Percentiles rank a stretch among this genome's conserved stretches.
Conservation (phyloP, 2,888 invertebrate genomes). For the Strigamia maritima region DNA sequence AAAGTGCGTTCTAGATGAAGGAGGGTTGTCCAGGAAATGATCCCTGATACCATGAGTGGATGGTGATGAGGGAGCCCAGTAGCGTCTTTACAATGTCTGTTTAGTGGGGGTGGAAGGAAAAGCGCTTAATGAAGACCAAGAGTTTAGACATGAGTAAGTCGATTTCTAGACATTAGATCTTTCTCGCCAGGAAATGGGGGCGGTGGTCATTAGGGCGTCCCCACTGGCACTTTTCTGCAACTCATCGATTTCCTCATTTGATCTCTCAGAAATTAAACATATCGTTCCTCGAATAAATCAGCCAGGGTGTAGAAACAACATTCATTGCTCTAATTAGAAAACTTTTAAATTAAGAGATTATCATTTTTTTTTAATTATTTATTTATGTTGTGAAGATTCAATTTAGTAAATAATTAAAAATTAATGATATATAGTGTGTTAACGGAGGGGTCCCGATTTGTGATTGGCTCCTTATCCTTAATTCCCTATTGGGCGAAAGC, state of each 20-base stretch:
- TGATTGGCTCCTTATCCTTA: background rate
- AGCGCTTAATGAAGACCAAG: constrained; percentile 39
- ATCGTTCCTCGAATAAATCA: constrained; percentile 30
- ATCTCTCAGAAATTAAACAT: constrained; percentile 39
- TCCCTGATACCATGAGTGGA: constrained; percentile 26
- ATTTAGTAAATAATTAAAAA: background rate
- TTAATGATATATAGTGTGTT: background rate
- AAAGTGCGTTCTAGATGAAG: constrained; percentile 8
- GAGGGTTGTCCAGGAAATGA: constrained; percentile 29
- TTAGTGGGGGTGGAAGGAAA: background rate
- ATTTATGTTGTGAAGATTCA: background rate
- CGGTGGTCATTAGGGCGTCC: constrained; percentile 37
- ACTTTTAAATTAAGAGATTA: background rate
- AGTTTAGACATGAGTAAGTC: constrained; percentile 39
- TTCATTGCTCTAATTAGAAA: constrained; percentile 14
- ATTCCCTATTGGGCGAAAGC: background rate
- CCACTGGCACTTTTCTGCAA: constrained; percentile 24
- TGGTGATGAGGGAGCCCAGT: constrained; percentile 20
- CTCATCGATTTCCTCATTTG: constrained; percentile 38
- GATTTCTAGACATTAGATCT: constrained; percentile 40
- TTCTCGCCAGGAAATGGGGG: constrained; percentile 39
- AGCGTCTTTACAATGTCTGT: background rate
- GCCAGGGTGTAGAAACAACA: background rate
- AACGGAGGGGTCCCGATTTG: background rate
- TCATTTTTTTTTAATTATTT: background rate